A percentile compares a stretch with the other conserved stretches of the same genome.
Conservation (phyloP, 2,888 invertebrate species). For the Ectemnius continuus region DNA sequence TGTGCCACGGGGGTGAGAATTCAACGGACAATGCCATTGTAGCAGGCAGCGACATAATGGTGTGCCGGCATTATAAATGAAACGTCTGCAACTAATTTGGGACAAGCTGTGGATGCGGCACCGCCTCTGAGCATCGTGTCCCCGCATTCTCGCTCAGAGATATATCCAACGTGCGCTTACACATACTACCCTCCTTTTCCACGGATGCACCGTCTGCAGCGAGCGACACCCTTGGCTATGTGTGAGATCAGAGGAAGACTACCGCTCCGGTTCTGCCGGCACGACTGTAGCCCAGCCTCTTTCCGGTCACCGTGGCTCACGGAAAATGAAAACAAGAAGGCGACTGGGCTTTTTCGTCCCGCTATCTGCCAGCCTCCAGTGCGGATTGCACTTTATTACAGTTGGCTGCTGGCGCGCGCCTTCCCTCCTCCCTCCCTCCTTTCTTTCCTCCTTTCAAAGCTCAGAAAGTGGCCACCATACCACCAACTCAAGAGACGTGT, state of each 20-base stretch:
- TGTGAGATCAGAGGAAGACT: constrained; percentile 1
- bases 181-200: not conserved
- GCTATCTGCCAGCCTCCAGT: not conserved
- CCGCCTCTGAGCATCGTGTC: constrained; percentile 24
- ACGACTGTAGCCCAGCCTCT: constrained; percentile 8
- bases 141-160: constrained; percentile 26
- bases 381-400: constrained; percentile 5
- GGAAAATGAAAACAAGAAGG: constrained; percentile 1
- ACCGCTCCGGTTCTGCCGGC: not conserved
- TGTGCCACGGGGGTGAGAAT: constrained; percentile 40
- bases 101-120: constrained; percentile 51
- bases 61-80: constrained; percentile 72
- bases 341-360: not conserved
- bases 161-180: constrained; percentile 9
- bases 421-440: not conserved
- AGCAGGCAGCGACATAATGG: constrained; percentile 64
- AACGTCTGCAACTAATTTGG: constrained; percentile 75
- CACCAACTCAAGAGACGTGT: not conserved
- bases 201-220: constrained; percentile 1
- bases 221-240: not conserved
- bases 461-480: not conserved
- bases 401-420: not conserved
- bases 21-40: constrained; percentile 69
- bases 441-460: not conserved
- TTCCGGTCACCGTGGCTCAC: constrained; percentile 14